phyloP scores from a whole-genome alignment of 2,888 invertebrate genomes.

The Netelia virgata region DNA sequence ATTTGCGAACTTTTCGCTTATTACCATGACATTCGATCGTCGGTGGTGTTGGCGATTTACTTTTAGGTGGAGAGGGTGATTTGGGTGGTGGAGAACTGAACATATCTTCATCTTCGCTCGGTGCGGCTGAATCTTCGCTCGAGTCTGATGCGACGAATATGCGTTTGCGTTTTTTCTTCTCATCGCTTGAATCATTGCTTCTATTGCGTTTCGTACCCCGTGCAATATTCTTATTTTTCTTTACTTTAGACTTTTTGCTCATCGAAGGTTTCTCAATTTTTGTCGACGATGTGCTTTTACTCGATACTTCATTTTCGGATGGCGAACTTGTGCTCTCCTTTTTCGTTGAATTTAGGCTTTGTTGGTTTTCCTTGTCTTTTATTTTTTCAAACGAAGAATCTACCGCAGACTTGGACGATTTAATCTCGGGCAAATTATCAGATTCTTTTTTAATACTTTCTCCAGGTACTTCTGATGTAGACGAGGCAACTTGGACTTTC shows the following conservation, averaged over 20 bases:
- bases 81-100: slow-evolving; percentile 68
- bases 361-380: slow-evolving; percentile 34
- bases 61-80: slow-evolving; percentile 61
- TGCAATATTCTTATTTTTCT: slow-evolving; percentile 58
- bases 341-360: slow-evolving; percentile 3
- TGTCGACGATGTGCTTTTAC: slow-evolving; percentile 16
- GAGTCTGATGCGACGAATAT: slow-evolving; percentile 78
- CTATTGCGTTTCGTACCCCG: slow-evolving; percentile 77
- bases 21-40: slow-evolving; percentile 73
- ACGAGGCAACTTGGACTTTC: slow-evolving; percentile 42
- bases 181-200: slow-evolving; percentile 70
- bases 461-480: slow-evolving; percentile 40
- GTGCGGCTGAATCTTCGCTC: slow-evolving; percentile 74
- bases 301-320: slow-evolving; percentile 6
- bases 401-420: not conserved
- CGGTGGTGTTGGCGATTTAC: slow-evolving; percentile 77
- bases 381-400: not conserved
- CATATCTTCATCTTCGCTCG: slow-evolving; percentile 72
- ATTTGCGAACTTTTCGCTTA: slow-evolving; percentile 80
- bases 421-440: not conserved
- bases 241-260: slow-evolving; percentile 56
- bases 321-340: slow-evolving; percentile 9
- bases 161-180: slow-evolving; percentile 78
- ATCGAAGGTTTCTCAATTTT: slow-evolving; percentile 35
- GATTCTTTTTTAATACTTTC: slow-evolving; percentile 8